Evolutionary conservation across 2,113 vertebrate species (phyloP).

Genomic region (Atrichornis clamosus): DNA sequence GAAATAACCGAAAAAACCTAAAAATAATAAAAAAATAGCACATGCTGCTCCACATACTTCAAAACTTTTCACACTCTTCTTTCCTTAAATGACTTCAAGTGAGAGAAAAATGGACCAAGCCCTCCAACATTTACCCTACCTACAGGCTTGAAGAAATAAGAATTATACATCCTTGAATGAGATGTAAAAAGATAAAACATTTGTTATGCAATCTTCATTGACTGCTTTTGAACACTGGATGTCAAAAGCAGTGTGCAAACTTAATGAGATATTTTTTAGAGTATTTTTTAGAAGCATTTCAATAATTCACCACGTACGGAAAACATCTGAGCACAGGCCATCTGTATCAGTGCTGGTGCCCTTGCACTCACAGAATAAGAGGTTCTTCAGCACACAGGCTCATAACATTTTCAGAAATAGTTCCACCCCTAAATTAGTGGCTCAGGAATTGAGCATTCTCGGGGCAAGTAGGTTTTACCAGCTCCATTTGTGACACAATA

Average conservation of each 20-base stretch:
- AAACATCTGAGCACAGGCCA: background rate
- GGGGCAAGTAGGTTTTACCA: background rate
- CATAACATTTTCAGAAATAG: conserved; percentile 14
- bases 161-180: background rate
- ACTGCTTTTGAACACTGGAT: background rate
- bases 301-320: background rate
- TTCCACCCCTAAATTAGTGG: conserved; percentile 37
- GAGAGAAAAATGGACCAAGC: background rate
- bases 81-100: background rate
- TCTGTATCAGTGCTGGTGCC: background rate
- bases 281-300: background rate
- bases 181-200: background rate
- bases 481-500: background rate
- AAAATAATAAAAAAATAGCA: background rate
- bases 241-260: background rate
- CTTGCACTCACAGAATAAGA: background rate
- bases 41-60: background rate
- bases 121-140: background rate
- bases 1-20: background rate
- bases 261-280: background rate
- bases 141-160: background rate
- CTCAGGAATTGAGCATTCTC: background rate
- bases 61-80: background rate
- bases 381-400: background rate
- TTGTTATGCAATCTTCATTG: background rate